phyloP scores from a whole-genome alignment of 2,113 vertebrate species.

The Reinhardtius hippoglossoides region DNA sequence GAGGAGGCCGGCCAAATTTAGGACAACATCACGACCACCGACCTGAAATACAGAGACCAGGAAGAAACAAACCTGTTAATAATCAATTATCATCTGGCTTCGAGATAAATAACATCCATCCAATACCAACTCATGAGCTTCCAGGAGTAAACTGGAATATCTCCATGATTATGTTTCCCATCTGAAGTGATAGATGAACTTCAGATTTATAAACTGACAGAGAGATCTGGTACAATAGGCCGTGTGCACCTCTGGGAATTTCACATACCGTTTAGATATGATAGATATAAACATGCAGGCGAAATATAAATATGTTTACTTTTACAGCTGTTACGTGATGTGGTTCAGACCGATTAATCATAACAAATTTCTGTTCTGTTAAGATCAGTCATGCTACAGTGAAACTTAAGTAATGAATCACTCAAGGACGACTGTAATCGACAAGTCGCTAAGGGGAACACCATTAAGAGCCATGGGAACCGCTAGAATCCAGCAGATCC shows the following conservation, averaged over 20 bases:
- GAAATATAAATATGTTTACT: too few relatives aligned
- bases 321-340: too few relatives aligned
- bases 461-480: too few relatives aligned
- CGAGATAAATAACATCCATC: too few relatives aligned
- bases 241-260: too few relatives aligned
- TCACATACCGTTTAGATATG: too few relatives aligned
- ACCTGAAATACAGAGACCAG: slow-evolving; percentile 22
- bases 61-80: background rate
- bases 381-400: background rate
- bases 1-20: slow-evolving; percentile 12
- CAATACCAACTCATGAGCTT: background rate
- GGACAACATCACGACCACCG: slow-evolving; percentile 25
- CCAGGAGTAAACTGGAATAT: background rate
- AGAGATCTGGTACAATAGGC: background rate
- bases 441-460: too few relatives aligned
- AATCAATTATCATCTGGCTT: background rate
- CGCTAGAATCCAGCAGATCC: too few relatives aligned
- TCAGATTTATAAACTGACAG: background rate
- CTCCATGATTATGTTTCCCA: background rate
- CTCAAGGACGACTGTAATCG: background rate
- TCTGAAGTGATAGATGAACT: too few relatives aligned
- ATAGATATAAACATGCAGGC: background rate
- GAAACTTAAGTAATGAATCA: background rate
- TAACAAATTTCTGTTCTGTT: background rate
- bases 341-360: too few relatives aligned